Conservation (phyloP, 2,113 vertebrate genomes). For the Odobenus rosmarus region DNA sequence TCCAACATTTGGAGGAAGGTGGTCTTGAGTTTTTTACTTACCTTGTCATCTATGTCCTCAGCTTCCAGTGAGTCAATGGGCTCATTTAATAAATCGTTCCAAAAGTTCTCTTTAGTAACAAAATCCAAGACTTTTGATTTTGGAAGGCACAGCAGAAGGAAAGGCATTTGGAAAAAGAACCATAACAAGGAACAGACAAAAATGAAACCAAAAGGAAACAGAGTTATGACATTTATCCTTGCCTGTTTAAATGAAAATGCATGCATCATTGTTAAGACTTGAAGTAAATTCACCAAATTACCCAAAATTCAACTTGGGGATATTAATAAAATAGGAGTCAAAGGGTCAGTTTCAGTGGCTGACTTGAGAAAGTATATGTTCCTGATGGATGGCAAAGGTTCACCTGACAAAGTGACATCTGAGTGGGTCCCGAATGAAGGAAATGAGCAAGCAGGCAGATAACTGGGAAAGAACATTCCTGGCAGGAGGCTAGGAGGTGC, state of each 20-base stretch:
- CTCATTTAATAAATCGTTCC: background rate
- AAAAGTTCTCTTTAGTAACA: background rate
- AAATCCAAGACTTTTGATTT: background rate
- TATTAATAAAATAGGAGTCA: background rate
- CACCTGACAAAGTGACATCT: background rate
- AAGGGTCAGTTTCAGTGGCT: background rate
- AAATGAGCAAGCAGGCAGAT: background rate
- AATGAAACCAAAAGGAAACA: background rate
- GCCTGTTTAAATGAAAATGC: background rate
- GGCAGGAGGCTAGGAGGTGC: background rate
- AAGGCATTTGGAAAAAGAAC: background rate
- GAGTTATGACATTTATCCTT: background rate
- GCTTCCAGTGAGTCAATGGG: rapidly evolving
- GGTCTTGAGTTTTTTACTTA: slow-evolving; percentile 39
- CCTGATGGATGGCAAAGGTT: background rate
- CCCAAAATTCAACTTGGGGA: background rate
- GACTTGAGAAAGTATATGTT: background rate
- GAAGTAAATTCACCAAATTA: background rate
- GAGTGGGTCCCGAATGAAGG: background rate
- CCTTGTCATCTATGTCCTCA: background rate
- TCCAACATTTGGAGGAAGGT: background rate
- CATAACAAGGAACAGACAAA: background rate
- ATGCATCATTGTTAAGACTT: background rate
- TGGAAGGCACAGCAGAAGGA: background rate
- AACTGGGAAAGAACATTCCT: background rate